A percentile compares a stretch with the other conserved stretches of the same genome.
Conservation (phyloP, 1,140 invertebrate genomes). For the Pseudomyrmex gracilis region DNA sequence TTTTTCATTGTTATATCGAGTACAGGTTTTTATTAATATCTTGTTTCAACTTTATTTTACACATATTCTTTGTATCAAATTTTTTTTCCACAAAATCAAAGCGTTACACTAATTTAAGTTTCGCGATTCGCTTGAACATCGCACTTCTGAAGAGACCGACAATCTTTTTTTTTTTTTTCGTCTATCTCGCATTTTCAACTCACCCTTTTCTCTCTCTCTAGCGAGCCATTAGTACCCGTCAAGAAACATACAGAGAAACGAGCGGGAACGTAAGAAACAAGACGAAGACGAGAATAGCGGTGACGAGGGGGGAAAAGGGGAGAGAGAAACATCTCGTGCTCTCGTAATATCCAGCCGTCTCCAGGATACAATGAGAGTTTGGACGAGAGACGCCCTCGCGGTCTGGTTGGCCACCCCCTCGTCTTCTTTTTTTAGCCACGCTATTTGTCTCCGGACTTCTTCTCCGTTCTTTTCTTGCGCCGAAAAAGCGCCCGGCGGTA, state of each 20-base stretch:
- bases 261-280: conserved; percentile 21
- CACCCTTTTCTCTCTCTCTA: not conserved
- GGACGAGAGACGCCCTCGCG: conserved; percentile 45
- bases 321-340: conserved; percentile 64
- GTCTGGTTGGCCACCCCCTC: not conserved
- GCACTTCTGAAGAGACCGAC: conserved; percentile 29
- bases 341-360: conserved; percentile 73
- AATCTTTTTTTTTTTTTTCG: conserved; percentile 70
- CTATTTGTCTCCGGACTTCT: conserved; percentile 69
- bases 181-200: conserved; percentile 67
- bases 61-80: not conserved
- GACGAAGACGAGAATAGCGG: conserved; percentile 3
- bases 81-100: not conserved
- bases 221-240: conserved; percentile 74
- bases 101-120: conserved; percentile 40
- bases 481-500: conserved; percentile 12
- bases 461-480: conserved; percentile 43
- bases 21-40: no score
- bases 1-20: not conserved
- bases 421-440: conserved; percentile 45
- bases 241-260: conserved; percentile 55
- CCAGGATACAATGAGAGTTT: conserved; percentile 68
- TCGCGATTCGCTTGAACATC: conserved; percentile 45
- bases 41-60: not conserved
- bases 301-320: conserved; percentile 18